Evolutionary conservation across 2,888 invertebrate genomes (phyloP), one percentile per base, ranked within the genome.

Genomic region (Lampropteryx suffumata): DNA sequence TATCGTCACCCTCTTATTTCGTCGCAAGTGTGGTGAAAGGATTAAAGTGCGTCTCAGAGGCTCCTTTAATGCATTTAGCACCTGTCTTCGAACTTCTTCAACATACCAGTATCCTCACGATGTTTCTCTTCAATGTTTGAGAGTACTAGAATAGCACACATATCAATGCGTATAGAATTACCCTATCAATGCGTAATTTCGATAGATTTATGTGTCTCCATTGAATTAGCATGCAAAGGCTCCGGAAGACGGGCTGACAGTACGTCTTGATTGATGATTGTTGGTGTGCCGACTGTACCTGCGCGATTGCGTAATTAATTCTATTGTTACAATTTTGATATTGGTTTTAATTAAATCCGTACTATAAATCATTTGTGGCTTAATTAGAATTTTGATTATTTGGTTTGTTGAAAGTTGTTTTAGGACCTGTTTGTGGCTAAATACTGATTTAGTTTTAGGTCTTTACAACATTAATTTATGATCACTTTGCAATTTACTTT

Each of bases 211-310:
- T 56, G 57, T 53, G 46, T 42, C 54, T 59, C 58, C 57, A 50
- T 40, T 17, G 49, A 59, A 61, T 62, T 61, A 62, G 45, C 47
- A 62, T 61, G 57, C 60, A 53, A 46, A 30, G 36, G 42, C 30
- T 37, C 47, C 61, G 61, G 61, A 61, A 56, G 61, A 49, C 52
- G 55, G 28, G 55, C 36, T 41, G 58, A 52, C 58, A 56, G 58
- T 60, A 57, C 60, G 37, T 41, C 43, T 43, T 61, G 61, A 61
- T 61, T 61, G 61, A 61, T 61, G 45, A 49, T 55, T 61, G 58
- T 61, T 50, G 47, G 43, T 42, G 57, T 33, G 50, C 52, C 27
- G 61, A 58, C 42, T 56, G 61, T 58, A 58, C 58, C 55, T 46
- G 46, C 42, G 51, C 41, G 55, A 57, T 57, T 57, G 50, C 46